These are phyloP conservation scores for Pantherophis alleghaniensis DNA, from an alignment of 2,797 vertebrate genomes.

Conservation along the genomic window DNA sequence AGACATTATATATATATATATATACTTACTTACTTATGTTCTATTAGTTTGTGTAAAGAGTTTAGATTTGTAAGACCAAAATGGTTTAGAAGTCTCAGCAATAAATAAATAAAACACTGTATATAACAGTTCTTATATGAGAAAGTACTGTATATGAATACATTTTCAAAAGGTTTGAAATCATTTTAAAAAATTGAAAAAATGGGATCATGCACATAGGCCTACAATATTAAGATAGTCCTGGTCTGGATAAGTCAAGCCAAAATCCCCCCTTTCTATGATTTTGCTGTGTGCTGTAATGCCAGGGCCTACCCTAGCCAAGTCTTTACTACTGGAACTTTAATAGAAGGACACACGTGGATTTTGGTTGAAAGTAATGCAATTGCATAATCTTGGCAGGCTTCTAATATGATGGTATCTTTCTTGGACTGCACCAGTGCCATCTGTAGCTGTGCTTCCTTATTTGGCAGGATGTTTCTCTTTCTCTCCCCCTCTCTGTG, in stretches of 20 bases:
- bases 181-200: neutral
- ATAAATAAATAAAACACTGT: neutral
- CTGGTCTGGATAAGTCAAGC: neutral
- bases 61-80: neutral
- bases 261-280: neutral
- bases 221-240: neutral
- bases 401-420: conserved; percentile 31
- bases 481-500: neutral
- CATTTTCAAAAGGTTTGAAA: neutral
- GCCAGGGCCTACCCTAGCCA: neutral
- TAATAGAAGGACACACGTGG: neutral
- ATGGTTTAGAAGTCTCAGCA: neutral
- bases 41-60: neutral
- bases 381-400: conserved; percentile 33
- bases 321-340: neutral
- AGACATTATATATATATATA: neutral
- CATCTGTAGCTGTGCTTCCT: conserved; percentile 21
- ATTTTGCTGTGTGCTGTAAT: neutral
- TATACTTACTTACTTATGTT: too few species aligned
- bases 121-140: neutral
- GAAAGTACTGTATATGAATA: neutral
- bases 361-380: conserved; percentile 11
- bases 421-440: conserved; percentile 9
- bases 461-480: conserved; percentile 8
- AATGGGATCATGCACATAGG: neutral